phyloP scores from a whole-genome alignment of 2,113 vertebrate genomes.

The Brachyhypopomus occidentalis region DNA sequence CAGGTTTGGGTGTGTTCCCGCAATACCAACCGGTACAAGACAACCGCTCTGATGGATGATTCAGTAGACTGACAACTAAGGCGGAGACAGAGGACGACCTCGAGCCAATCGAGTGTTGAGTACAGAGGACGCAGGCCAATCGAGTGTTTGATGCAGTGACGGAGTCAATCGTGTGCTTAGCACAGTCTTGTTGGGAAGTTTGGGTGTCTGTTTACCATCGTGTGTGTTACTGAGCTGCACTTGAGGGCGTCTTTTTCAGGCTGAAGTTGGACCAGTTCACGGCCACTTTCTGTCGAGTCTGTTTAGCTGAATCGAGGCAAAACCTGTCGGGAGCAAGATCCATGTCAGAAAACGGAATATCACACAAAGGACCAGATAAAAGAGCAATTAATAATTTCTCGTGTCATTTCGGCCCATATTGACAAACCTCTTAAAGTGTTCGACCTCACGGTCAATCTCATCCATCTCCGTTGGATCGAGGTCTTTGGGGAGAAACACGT shows the following conservation, averaged over 20 bases:
- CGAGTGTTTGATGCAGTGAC: slow-evolving; percentile 36
- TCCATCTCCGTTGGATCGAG: slow-evolving; percentile 93
- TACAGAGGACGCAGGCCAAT: slow-evolving; percentile 60
- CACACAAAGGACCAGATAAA: background rate
- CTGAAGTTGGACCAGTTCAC: slow-evolving; percentile 99
- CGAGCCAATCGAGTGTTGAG: slow-evolving; percentile 62
- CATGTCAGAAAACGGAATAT: background rate
- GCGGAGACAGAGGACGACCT: slow-evolving; percentile 68
- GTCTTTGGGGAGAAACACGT: slow-evolving; percentile 98
- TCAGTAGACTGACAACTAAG: slow-evolving; percentile 65
- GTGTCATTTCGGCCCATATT: background rate
- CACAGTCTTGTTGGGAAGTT: slow-evolving; percentile 63
- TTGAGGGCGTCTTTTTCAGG: slow-evolving; percentile 96
- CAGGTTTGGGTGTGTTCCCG: slow-evolving; percentile 58
- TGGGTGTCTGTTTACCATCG: slow-evolving; percentile 54
- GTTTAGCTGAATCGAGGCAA: slow-evolving; percentile 98
- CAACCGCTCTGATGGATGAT: slow-evolving; percentile 60
- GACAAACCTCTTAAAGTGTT: slow-evolving; percentile 94
- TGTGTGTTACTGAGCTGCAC: slow-evolving; percentile 88
- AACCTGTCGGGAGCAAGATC: slow-evolving; percentile 75
- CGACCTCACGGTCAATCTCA: slow-evolving; percentile 96
- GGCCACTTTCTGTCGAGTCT: slow-evolving; percentile 95
- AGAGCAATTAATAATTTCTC: background rate
- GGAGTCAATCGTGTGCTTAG: slow-evolving; percentile 58
- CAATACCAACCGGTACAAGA: slow-evolving; percentile 51